Percentiles rank a stretch among this genome's conserved stretches.
phyloP scores from a whole-genome alignment of 2,888 invertebrate species.

The Athrips mouffetella region DNA sequence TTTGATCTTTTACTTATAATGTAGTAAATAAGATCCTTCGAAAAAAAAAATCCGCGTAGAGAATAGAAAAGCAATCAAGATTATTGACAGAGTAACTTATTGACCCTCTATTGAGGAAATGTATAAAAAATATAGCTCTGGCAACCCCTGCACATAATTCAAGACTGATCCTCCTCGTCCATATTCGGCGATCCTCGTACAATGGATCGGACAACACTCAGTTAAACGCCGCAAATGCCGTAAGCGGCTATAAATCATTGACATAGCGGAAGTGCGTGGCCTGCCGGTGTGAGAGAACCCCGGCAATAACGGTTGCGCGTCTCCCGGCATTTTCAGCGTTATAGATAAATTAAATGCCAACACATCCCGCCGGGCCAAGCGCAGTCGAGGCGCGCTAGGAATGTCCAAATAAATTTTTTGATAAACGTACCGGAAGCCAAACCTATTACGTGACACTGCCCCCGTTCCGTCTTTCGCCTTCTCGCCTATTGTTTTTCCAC shows the following conservation, averaged over 20 bases:
- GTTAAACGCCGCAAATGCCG: constrained; percentile 67
- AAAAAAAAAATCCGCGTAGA: neutral
- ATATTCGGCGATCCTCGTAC: constrained; percentile 63
- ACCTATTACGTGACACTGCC: constrained; percentile 72
- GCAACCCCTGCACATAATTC: constrained; percentile 63
- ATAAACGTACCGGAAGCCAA: constrained; percentile 73
- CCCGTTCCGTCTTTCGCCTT: constrained; percentile 57
- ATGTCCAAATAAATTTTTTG: constrained; percentile 75
- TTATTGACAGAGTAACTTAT: constrained; percentile 47
- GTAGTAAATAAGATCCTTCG: neutral
- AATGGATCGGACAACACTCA: constrained; percentile 69
- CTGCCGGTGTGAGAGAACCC: constrained; percentile 47
- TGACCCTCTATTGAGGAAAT: constrained; percentile 62
- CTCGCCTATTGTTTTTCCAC: constrained; percentile 73
- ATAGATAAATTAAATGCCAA: constrained; percentile 76
- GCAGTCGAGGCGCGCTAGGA: constrained; percentile 61
- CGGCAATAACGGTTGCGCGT: constrained; percentile 64
- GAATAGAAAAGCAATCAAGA: constrained; percentile 41
- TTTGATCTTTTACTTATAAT: no score
- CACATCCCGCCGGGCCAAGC: constrained; percentile 61
- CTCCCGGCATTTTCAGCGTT: constrained; percentile 65
- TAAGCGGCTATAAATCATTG: constrained; percentile 71
- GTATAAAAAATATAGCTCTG: constrained; percentile 56
- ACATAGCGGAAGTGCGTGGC: constrained; percentile 74
- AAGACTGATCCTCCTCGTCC: constrained; percentile 61